A percentile compares a stretch with the other conserved stretches of the same genome.
Evolutionary conservation across 2,888 invertebrate genomes (phyloP).

Genomic region (Thysanoteuthis rhombus): DNA sequence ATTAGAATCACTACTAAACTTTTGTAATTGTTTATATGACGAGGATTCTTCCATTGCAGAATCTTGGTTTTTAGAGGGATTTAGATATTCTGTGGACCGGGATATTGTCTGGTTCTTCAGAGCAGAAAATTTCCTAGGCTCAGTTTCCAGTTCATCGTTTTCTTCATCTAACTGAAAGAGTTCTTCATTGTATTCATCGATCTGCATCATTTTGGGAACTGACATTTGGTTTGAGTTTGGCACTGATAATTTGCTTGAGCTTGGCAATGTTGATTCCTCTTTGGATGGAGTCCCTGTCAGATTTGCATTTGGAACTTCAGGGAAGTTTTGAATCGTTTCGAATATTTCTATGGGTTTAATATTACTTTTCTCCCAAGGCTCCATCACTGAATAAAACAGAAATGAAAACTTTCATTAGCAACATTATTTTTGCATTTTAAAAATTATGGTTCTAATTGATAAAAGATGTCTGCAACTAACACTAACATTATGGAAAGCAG

Average conservation of each 20-base stretch:
- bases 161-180: slow-evolving; percentile 19
- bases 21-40: background rate
- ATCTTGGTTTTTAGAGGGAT: background rate
- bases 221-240: background rate
- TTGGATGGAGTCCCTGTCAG: background rate
- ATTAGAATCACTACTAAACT: slow-evolving; percentile 13
- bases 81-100: background rate
- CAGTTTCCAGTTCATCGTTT: background rate
- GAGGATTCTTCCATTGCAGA: background rate
- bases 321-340: background rate
- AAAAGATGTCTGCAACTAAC: too few relatives aligned
- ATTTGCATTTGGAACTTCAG: background rate
- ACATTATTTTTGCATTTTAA: too few relatives aligned
- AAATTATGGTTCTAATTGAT: too few relatives aligned
- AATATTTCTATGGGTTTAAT: background rate
- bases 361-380: background rate
- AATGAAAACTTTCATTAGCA: background rate
- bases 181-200: slow-evolving; percentile 22
- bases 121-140: background rate
- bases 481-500: too few relatives aligned
- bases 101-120: background rate
- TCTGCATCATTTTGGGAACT: background rate
- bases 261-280: background rate
- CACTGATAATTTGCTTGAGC: background rate
- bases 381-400: background rate